These are phyloP conservation scores for Urechis unicinctus DNA, from an alignment of 2,888 invertebrate genomes.

Conservation along the genomic window DNA sequence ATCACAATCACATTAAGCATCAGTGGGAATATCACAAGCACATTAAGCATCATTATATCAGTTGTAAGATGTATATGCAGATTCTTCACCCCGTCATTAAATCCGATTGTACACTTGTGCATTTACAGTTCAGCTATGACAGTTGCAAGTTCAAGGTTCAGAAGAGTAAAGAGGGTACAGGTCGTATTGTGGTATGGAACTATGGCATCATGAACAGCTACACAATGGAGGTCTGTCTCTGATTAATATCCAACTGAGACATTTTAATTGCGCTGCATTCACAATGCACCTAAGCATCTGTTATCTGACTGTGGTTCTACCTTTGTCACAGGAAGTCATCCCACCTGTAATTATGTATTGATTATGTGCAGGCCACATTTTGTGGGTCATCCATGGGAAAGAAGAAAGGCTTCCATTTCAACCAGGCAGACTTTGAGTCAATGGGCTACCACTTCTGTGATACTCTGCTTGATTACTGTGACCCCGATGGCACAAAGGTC, in stretches of 20 bases:
- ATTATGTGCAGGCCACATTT: conserved; percentile 66
- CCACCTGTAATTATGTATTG: no score
- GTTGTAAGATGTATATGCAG: no score
- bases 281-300: no score
- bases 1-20: no score
- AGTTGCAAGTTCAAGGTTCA: conserved; percentile 90
- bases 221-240: conserved; percentile 82
- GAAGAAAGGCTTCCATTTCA: conserved; percentile 75
- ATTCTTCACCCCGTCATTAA: neutral
- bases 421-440: conserved; percentile 70
- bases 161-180: conserved; percentile 89
- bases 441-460: conserved; percentile 87
- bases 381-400: conserved; percentile 64
- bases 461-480: conserved; percentile 84
- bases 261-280: no score
- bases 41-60: no score
- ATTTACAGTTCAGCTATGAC: conserved; percentile 76
- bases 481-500: conserved; percentile 48
- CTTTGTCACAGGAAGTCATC: no score
- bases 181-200: conserved; percentile 90
- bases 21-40: no score
- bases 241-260: no score
- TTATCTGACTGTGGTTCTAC: no score
- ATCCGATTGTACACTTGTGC: neutral
- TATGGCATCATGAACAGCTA: conserved; percentile 90